Conservation (phyloP, 1,140 invertebrate genomes). For the Chironomus tepperi region DNA sequence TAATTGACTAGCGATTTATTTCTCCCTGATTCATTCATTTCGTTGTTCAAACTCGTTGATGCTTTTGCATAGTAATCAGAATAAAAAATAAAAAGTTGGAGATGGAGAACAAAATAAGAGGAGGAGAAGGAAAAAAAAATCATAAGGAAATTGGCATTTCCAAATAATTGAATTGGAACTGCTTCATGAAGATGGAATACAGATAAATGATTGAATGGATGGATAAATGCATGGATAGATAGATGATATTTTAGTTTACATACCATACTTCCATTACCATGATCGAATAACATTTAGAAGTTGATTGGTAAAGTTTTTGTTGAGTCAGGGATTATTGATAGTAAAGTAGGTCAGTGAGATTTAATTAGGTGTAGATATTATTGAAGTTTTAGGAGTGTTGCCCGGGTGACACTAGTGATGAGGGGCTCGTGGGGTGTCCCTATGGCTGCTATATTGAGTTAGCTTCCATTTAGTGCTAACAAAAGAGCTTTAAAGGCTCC, state of each 20-base stretch:
- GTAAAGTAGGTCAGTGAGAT: too few species aligned
- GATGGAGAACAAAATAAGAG: neutral
- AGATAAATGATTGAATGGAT: neutral
- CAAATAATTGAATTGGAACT: slow-evolving; percentile 13
- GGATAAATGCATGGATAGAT: neutral
- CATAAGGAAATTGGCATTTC: slow-evolving; percentile 7
- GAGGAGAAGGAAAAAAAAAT: neutral
- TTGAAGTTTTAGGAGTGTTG: too few species aligned
- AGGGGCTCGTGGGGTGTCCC: too few species aligned
- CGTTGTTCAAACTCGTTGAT: neutral
- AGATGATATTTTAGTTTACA: neutral
- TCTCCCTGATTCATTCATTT: neutral
- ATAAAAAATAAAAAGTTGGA: neutral
- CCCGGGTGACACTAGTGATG: too few species aligned
- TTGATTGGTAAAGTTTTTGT: too few species aligned
- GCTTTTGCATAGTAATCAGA: neutral
- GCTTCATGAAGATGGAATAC: neutral
- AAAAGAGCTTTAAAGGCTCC: too few species aligned
- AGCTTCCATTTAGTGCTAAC: too few species aligned
- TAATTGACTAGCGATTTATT: neutral
- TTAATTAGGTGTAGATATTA: too few species aligned
- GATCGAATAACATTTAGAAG: neutral
- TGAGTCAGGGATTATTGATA: too few species aligned
- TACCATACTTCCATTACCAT: neutral
- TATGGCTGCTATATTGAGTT: too few species aligned